phyloP scores from a whole-genome alignment of 2,888 invertebrate genomes.

The Acleris cristana region DNA sequence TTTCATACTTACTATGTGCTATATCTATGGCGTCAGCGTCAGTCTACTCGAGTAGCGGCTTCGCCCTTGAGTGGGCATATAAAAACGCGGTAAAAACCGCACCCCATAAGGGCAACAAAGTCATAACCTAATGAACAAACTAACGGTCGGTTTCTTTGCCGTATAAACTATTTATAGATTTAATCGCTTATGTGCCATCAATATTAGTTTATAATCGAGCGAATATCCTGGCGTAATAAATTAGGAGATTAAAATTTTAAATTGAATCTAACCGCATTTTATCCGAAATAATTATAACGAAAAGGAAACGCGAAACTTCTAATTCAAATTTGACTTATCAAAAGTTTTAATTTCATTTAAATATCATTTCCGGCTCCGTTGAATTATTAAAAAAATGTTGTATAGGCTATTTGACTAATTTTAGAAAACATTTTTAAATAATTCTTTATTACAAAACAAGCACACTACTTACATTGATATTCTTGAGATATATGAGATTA shows the following conservation, averaged over 20 bases:
- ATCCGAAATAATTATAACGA: too few species aligned
- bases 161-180: constrained; percentile 17
- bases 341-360: too few species aligned
- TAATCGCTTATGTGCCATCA: not conserved
- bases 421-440: too few species aligned
- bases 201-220: too few species aligned
- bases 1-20: not conserved
- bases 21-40: constrained; percentile 14
- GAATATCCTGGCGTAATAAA: too few species aligned
- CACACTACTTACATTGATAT: too few species aligned
- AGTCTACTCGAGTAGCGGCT: constrained; percentile 11
- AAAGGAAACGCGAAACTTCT: too few species aligned
- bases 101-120: constrained; percentile 28
- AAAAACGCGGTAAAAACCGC: constrained; percentile 35
- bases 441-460: too few species aligned
- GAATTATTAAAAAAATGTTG: not conserved
- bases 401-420: too few species aligned
- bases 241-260: not conserved
- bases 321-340: too few species aligned
- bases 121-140: constrained; percentile 35
- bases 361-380: too few species aligned
- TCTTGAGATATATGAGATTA: too few species aligned
- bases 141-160: constrained; percentile 2
- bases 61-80: constrained; percentile 24
- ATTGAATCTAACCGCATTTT: not conserved